These are phyloP conservation scores for Naja naja DNA, from an alignment of 2,113 vertebrate genomes.

Conservation along the genomic window DNA sequence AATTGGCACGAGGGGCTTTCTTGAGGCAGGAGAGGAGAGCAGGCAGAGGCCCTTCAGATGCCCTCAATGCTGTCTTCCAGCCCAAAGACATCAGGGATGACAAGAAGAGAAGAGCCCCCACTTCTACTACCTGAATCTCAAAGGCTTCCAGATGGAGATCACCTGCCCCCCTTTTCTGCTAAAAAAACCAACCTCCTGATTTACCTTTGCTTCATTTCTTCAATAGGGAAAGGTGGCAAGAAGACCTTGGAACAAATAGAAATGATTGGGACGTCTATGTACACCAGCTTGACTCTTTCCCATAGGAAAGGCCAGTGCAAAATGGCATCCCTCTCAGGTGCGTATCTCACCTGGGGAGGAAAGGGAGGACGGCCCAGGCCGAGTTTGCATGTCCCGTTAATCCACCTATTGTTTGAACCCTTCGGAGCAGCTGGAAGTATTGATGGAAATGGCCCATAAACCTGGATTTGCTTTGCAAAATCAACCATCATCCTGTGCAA, in stretches of 20 bases:
- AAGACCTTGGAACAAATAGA: rapidly evolving
- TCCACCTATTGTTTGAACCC: neutral
- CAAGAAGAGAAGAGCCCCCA: neutral
- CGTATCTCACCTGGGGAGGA: neutral
- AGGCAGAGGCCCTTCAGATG: neutral
- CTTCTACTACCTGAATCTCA: neutral
- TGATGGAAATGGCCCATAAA: too few species aligned
- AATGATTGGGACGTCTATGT: rapidly evolving
- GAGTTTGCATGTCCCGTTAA: neutral
- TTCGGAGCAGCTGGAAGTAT: neutral
- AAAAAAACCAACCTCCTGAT: too few species aligned
- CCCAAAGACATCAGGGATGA: neutral
- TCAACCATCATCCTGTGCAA: neutral
- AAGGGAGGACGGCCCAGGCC: neutral
- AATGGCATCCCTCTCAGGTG: rapidly evolving
- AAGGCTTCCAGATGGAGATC: neutral
- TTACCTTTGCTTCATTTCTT: too few species aligned
- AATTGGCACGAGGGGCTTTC: neutral
- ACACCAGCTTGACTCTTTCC: rapidly evolving
- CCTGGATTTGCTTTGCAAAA: neutral
- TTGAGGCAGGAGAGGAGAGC: too few species aligned
- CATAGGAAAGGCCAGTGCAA: rapidly evolving
- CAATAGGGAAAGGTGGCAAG: rapidly evolving
- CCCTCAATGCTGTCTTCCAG: neutral
- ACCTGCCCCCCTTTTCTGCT: too few species aligned